phyloP scores from a whole-genome alignment of 2,797 vertebrate genomes.

The Enteromius trimaculatus region DNA sequence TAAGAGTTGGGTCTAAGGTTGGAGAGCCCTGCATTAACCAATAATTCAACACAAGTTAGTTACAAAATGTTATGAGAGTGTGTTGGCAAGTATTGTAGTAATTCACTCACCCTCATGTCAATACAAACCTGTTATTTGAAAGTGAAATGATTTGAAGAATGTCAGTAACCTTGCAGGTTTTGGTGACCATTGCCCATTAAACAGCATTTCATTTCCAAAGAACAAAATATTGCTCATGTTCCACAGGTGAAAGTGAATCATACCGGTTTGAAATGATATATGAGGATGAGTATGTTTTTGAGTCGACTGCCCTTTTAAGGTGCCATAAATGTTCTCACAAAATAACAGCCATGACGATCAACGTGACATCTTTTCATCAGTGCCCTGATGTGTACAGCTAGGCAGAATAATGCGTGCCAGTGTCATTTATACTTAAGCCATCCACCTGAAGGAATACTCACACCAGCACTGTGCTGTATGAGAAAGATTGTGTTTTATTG shows the following conservation, averaged over 20 bases:
- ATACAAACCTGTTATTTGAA: not conserved
- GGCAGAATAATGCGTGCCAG: not conserved
- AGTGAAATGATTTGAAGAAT: not conserved
- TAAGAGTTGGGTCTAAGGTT: not conserved
- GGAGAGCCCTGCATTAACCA: not conserved
- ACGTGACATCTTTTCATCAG: not conserved
- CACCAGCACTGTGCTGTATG: conserved; percentile 73
- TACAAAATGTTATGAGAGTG: not conserved
- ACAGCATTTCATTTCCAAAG: not conserved
- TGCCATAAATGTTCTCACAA: not conserved
- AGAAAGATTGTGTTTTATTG: conserved; percentile 76
- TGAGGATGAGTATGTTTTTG: not conserved
- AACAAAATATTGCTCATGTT: not conserved
- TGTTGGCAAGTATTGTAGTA: not conserved
- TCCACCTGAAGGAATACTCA: conserved; percentile 45
- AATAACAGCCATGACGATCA: not conserved
- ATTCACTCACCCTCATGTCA: not conserved
- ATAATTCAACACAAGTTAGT: too few species aligned
- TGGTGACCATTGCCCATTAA: not conserved
- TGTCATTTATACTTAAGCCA: not conserved
- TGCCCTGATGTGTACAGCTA: not conserved
- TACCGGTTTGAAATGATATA: not conserved
- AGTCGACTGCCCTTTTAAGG: not conserved
- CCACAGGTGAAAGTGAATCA: not conserved
- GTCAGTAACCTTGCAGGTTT: too few species aligned